phyloP scores from a whole-genome alignment of 2,888 invertebrate genomes.

The Sisyra nigra region DNA sequence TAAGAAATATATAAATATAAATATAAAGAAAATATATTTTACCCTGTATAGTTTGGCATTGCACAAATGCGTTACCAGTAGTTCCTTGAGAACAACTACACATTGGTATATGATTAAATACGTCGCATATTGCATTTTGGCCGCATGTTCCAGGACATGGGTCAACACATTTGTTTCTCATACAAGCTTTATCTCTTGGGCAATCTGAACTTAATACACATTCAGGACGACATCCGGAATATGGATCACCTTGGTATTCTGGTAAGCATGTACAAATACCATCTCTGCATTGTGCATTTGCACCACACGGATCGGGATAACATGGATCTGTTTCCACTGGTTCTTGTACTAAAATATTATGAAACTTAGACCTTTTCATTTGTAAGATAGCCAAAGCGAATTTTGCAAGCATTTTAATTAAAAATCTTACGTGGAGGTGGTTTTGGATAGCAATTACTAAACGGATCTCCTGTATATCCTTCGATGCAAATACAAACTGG shows the following conservation, averaged over 20 bases:
- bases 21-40: background rate
- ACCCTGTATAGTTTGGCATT: constrained; percentile 26
- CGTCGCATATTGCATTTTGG: constrained; percentile 28
- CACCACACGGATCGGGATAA: constrained; percentile 54
- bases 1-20: background rate
- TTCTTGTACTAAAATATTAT: constrained; percentile 12
- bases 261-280: constrained; percentile 51
- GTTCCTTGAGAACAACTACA: constrained; percentile 47
- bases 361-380: too few relatives aligned
- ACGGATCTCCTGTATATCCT: constrained; percentile 44
- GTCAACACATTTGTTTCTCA: constrained; percentile 54
- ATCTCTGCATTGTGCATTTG: constrained; percentile 44
- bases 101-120: constrained; percentile 49
- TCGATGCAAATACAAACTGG: constrained; percentile 43
- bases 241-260: constrained; percentile 63
- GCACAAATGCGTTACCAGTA: constrained; percentile 52
- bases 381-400: constrained; percentile 21
- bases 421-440: constrained; percentile 17
- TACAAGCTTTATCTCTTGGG: constrained; percentile 47
- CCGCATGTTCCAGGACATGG: constrained; percentile 62
- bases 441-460: constrained; percentile 28
- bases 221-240: constrained; percentile 57
- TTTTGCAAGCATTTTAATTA: constrained; percentile 32
- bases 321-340: constrained; percentile 40
- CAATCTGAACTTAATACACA: constrained; percentile 64